Percentiles rank a stretch among this genome's conserved stretches.
phyloP scores from a whole-genome alignment of 2,888 invertebrate genomes.

The Crematogaster levior region DNA sequence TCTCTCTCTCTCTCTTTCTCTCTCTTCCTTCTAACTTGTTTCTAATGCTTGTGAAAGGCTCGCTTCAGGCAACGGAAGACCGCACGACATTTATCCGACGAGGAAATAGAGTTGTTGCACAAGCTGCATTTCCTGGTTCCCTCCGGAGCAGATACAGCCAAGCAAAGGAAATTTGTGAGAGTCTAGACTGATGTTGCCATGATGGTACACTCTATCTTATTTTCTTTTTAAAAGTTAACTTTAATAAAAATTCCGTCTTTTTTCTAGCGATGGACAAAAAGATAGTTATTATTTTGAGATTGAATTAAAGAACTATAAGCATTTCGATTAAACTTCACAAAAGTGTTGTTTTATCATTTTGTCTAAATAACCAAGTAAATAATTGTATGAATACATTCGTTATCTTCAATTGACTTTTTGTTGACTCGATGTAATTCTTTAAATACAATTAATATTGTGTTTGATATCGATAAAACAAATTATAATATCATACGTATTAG shows the following conservation, averaged over 20 bases:
- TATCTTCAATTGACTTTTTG: neutral
- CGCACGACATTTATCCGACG: conserved; percentile 45
- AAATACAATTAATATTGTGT: neutral
- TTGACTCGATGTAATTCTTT: neutral
- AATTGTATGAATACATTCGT: neutral
- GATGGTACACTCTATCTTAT: neutral
- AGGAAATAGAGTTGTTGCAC: conserved; percentile 57
- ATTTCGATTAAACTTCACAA: too few species aligned
- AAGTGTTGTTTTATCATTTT: neutral
- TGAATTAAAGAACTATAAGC: neutral
- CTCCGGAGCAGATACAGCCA: conserved; percentile 14
- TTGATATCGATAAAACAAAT: neutral
- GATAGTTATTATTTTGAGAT: neutral
- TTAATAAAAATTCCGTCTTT: neutral
- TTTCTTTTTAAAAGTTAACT: neutral
- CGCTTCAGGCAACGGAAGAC: conserved; percentile 47
- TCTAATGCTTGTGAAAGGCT: conserved; percentile 46
- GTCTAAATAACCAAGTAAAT: neutral
- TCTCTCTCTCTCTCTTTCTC: neutral
- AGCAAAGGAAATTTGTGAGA: conserved; percentile 1
- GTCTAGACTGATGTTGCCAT: neutral
- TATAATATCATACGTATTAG: too few species aligned
- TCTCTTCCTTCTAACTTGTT: conserved; percentile 37
- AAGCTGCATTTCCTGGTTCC: conserved; percentile 43
- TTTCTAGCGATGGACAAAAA: neutral